Evolutionary conservation across 2,888 invertebrate genomes (phyloP), one percentile per base, ranked within the genome.

Genomic region (Catocala sponsa): DNA sequence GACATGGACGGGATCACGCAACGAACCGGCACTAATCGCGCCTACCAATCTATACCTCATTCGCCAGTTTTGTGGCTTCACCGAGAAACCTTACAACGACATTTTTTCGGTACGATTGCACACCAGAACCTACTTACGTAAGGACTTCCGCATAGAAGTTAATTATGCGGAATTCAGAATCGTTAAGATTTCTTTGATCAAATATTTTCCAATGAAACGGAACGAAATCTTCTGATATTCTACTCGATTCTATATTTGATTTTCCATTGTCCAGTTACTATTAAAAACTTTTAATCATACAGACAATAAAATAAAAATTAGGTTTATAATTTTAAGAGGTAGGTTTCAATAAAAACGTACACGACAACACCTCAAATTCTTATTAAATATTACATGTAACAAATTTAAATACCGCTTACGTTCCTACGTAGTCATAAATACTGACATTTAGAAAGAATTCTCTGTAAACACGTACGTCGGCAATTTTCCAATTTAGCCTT

Each of bases 21-120:
- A 58, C 75, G 76, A 58, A 62, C 74, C 72, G 78, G 55, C 56
- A 76, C 68, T 84, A 84, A 86, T 83, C 79, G 73, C 48, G n/a
- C 61, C 68, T 69, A 62, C 68, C 80, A 78, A 82, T 81, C 78
- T 78, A 81, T 77, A 78, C 78, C 64, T 68, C 74, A 78, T 80
- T 68, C 65, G 65, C 52, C 60, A 72, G 65, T 80, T 69, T 59
- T 67, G 47, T 7, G 82, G 84, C 81, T 85, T 86, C 85, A 6
- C 25, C 10, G 44, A 13, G 85, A 85, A 85, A 67, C 82, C 86
- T 32, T 75, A 75, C 55, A 66, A 71, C 51, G 41, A 33, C 52
- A 58, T 54, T 76, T 81, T 80, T 82, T 79, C 70, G 76, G 77
- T 65, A 44, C 49, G 42, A 65, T 64, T 67, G 64, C 72, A 76